Base-by-base conservation (phyloP, 2,113 vertebrate genomes). In the Ia io region DNA sequence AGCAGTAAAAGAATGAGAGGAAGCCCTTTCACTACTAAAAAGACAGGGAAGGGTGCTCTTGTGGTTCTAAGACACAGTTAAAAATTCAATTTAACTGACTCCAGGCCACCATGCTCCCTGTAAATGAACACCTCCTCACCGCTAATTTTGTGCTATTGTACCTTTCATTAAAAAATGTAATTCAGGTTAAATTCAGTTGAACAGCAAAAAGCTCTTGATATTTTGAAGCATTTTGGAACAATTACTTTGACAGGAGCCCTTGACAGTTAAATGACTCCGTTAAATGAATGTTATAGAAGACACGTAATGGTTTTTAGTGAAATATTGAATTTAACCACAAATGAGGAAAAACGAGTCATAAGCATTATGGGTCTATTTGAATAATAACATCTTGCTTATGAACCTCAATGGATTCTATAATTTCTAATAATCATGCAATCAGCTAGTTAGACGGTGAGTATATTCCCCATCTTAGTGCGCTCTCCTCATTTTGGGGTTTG, bases 231-330 rank as follows among this genome's bases (percentile, higher is more conserved):
- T 92, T 98, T 97, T 92, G 76, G 88, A 98, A 97, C 85, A 98
- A 98, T 96, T 98, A 97, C 89, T 98, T 98, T 97, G 87, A 98
- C 97, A 69, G 93, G 82, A 98, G 59, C 44, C 77, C 93, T 94
- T 97, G 96, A 98, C 93, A 96, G 92, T 95, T 98, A 98, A 98
- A 98, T 97, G 95, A 97, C 91, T 97, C 92, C 0, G n/a, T 96
- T 97, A 97, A 98, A 98, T 96, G 47, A 98, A 96, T 97, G 93
- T 97, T 98, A 97, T 30, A 97, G 95, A 97, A 97, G 90, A 98
- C 67, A 96, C 88, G 95, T 96, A 98, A 97, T 96, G 84, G 94
- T 95, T 97, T 97, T 97, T 97, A 96, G 69, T 94, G 96, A 98
- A 96, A 98, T 96, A 98, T 40, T 98, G 90, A 98, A 97, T 97